Base-by-base conservation (phyloP, 2,797 vertebrate genomes). In the Falco peregrinus region DNA sequence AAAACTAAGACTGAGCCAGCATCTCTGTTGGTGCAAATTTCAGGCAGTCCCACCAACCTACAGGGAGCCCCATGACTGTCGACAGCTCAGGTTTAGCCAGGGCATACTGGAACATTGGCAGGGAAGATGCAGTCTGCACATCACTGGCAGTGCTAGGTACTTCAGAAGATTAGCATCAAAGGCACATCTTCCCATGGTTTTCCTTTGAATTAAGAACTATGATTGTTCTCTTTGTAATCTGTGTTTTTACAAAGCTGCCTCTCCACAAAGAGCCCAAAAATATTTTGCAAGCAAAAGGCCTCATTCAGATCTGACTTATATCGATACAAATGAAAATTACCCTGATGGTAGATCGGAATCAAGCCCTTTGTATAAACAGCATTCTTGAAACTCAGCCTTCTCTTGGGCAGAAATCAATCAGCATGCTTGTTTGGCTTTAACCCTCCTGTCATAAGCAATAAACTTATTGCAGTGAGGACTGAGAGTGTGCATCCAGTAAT, bases 391-490 rank as follows among this genome's bases (percentile, higher is more conserved):
- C n/a, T 69, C 85, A 92, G 77, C 77, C 64, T 90, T 80, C 71
- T 93, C 74, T 80, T 91, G 75, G 84, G 88, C 86, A 95, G 91
- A 90, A 94, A 92, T 93, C 94, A 95, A 82, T 93, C 93, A 89
- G 73, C 39, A 10, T 70, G 84, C 63, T 69, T 95, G 83, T 92
- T 92, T 92, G 89, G 74, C 77, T 89, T 73, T 90, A 96, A 90
- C 88, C 67, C 67, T 89, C 59, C 83, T 94, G 92, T 90, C 92
- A 87, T 39, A 94, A 93, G 84, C 70, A 87, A 94, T 94, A 93
- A 87, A 84, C 39, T 48, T 76, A 78, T 9, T 82, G 63, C 51
- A 53, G 43, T 67, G 70, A 61, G 67, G 86, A 79, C 9, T 78
- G 54, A 87, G 59, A 93, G 47, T 7, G 17, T 69, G 74, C 33